Conservation (phyloP, 2,888 invertebrate genomes). For the Cryptus viduatorius region DNA sequence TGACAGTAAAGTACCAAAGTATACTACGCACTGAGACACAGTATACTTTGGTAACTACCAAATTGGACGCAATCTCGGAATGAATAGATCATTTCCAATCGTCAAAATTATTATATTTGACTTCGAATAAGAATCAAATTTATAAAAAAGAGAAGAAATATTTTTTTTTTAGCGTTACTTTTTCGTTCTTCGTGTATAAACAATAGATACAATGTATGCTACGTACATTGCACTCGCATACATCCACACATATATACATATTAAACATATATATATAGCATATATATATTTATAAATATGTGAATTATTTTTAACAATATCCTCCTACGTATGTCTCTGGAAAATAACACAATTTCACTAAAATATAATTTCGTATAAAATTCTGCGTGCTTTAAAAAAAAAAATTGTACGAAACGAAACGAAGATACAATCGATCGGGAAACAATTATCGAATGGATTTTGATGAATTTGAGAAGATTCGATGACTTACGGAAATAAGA, state of each 20-base stretch:
- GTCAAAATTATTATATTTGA: background rate
- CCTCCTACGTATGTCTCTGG: constrained; percentile 30
- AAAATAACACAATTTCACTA: constrained; percentile 42
- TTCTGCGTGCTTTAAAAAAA: constrained; percentile 55
- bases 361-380: constrained; percentile 34
- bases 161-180: constrained; percentile 28
- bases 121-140: constrained; percentile 13
- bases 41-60: constrained; percentile 20
- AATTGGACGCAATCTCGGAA: constrained; percentile 7
- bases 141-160: background rate
- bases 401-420: constrained; percentile 50
- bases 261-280: constrained; percentile 41
- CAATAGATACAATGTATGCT: constrained; percentile 42
- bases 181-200: constrained; percentile 40
- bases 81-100: constrained; percentile 9
- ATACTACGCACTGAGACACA: constrained; percentile 25
- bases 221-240: constrained; percentile 41
- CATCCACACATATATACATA: constrained; percentile 28
- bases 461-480: background rate
- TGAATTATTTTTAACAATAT: constrained; percentile 60
- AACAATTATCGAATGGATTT: constrained; percentile 20
- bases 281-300: constrained; percentile 65
- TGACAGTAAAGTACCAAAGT: constrained; percentile 16
- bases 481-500: background rate
- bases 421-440: constrained; percentile 45